Percentiles rank a stretch among this genome's conserved stretches.
These are phyloP conservation scores for Eulemur mongoz DNA, from an alignment of 2,797 vertebrate genomes.

Conservation along the genomic window DNA sequence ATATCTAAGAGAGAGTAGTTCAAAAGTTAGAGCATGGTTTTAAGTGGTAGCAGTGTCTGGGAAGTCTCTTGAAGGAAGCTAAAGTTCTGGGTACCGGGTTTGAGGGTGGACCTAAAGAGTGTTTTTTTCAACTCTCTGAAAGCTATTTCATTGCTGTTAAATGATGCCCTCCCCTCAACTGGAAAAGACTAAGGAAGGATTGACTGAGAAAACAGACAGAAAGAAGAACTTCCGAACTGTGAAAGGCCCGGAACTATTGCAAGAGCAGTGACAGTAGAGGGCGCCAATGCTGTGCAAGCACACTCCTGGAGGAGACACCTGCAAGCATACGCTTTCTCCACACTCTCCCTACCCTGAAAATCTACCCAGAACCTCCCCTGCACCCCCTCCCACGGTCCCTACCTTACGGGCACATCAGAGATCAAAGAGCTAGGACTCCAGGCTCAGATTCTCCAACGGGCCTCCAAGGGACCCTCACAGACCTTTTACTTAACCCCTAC, in stretches of 20 bases:
- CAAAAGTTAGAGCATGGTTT: not conserved
- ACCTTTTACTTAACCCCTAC: not conserved
- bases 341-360: not conserved
- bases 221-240: not conserved
- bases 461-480: not conserved
- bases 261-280: slow-evolving; percentile 77
- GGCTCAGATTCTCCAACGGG: not conserved
- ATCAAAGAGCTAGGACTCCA: not conserved
- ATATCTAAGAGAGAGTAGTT: not conserved
- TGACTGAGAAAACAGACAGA: not conserved
- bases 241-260: not conserved
- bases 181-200: not conserved
- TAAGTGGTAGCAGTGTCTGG: not conserved
- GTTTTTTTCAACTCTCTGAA: not conserved
- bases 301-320: not conserved
- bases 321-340: not conserved
- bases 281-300: slow-evolving; percentile 59
- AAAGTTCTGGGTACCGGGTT: not conserved
- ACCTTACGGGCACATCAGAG: not conserved
- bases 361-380: not conserved
- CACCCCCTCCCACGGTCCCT: no score
- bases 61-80: not conserved
- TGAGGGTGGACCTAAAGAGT: not conserved
- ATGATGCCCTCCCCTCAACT: not conserved
- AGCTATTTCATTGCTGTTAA: not conserved